Percentiles rank a stretch among this genome's conserved stretches.
Evolutionary conservation across 2,888 invertebrate species (phyloP).

Genomic region (Poecilobothrus nobilitatus): DNA sequence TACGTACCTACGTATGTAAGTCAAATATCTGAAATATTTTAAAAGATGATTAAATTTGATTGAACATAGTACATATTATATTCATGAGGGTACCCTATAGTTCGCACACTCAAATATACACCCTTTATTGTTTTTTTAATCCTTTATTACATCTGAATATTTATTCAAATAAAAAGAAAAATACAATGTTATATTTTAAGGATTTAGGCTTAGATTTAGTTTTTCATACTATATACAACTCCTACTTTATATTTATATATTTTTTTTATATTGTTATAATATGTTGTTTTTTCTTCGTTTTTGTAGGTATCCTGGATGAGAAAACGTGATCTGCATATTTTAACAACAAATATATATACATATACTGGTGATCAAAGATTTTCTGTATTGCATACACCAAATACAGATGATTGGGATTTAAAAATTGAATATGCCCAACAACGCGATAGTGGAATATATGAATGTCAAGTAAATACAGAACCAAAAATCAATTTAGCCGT

Average conservation of each 20-base stretch:
- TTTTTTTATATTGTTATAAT: too few relatives aligned
- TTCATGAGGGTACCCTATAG: too few relatives aligned
- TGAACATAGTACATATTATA: too few relatives aligned
- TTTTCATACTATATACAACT: neutral
- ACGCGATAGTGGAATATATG: constrained; percentile 75
- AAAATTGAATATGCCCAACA: constrained; percentile 76
- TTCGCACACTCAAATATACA: too few relatives aligned
- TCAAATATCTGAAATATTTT: too few relatives aligned
- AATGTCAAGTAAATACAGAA: constrained; percentile 84
- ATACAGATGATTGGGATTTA: constrained; percentile 79
- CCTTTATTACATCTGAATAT: too few relatives aligned
- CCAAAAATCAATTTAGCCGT: constrained; percentile 82
- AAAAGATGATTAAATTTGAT: too few relatives aligned
- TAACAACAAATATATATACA: constrained; percentile 75
- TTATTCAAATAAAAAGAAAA: too few relatives aligned
- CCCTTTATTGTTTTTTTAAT: too few relatives aligned
- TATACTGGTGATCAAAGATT: constrained; percentile 83
- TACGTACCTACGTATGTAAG: too few relatives aligned
- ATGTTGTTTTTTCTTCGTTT: too few relatives aligned
- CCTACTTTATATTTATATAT: neutral
- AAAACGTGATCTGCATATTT: constrained; percentile 59
- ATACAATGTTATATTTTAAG: too few relatives aligned
- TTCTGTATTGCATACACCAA: constrained; percentile 73
- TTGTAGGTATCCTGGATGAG: constrained; percentile 43
- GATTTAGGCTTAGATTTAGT: neutral